Evolutionary conservation across 2,113 vertebrate species (phyloP), one percentile per base, ranked within the genome.

Genomic region (Gallinago media): DNA sequence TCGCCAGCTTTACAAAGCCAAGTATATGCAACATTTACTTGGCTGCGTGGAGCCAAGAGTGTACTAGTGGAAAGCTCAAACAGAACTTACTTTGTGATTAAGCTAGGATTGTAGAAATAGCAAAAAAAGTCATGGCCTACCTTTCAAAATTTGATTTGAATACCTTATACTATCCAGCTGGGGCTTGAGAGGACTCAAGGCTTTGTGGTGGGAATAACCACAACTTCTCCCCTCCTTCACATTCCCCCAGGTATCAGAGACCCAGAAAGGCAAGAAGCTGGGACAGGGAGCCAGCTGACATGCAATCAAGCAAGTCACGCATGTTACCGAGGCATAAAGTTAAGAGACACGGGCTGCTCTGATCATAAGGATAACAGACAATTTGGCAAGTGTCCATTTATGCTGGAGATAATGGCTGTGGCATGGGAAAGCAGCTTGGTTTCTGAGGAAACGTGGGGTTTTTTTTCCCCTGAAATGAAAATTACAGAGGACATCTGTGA

Each of bases 111-210:
- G 34, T 21, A 84, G 26, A 67, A 86, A 34, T 2, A 36, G 4
- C 2, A 15, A 46, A 65, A 47, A 68, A 38, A 38, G 27, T 15
- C 68, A 81, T n/a, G 0, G 0, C n/a, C 75, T n/a, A 49, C 34
- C 31, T 88, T 63, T 23, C 38, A 34, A 77, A 71, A 71, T 26
- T 7, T 26, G 5, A 85, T 85, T 80, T 83, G 32, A 74, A 62
- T 59, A 55, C 32, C 8, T 63, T 23, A 16, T 2, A 32, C 5
- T 68, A 34, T 23, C 34, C 61, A 78, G 34, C n/a, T 44, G 54
- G 66, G 38, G 16, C 36, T 34, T 59, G 63, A 66, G 29, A 80
- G 18, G 23, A 42, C 25, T 70, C 46, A 67, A 55, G 47, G 47
- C 23, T 59, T 0, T 22, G 14, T 1, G 3, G 31, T 76, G 54